Conservation (phyloP, 1,140 invertebrate species). For the Araneus ventricosus region DNA sequence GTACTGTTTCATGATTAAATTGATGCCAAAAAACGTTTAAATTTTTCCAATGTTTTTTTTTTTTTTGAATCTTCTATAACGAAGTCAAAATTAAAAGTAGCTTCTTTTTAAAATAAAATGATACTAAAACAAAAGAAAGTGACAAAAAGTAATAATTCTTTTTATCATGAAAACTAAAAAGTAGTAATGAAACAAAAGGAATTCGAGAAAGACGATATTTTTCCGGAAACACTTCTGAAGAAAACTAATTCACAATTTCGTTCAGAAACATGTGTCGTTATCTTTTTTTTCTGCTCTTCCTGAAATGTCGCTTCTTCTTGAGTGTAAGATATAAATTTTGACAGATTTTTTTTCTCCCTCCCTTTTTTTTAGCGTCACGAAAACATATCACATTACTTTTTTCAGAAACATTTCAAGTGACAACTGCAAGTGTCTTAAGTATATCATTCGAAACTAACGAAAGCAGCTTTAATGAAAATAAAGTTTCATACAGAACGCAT, state of each 20-base stretch:
- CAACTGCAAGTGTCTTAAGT: not conserved
- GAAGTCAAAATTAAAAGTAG: not conserved
- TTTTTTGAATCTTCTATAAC: not conserved
- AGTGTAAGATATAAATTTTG: not conserved
- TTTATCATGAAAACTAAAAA: not conserved
- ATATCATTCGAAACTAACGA: not conserved
- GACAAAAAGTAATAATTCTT: not conserved
- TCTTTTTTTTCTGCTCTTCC: not conserved
- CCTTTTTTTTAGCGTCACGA: not conserved
- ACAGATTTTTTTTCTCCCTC: not conserved
- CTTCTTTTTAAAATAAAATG: not conserved
- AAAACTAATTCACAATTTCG: slow-evolving; percentile 24
- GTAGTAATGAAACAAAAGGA: not conserved
- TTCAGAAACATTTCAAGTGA: not conserved
- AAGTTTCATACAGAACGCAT: not conserved
- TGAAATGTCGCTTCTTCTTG: not conserved
- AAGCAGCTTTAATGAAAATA: not conserved
- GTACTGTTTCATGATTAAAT: too few relatives aligned
- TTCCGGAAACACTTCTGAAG: not conserved
- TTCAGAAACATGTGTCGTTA: not conserved
- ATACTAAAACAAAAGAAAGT: not conserved
- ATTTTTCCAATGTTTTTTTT: not conserved
- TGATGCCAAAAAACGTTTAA: too few relatives aligned
- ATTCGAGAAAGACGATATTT: not conserved
- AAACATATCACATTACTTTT: not conserved